Percentiles rank a stretch among this genome's conserved stretches.
Evolutionary conservation across 2,113 vertebrate genomes (phyloP).

Genomic region (Hippocampus mohnikei): DNA sequence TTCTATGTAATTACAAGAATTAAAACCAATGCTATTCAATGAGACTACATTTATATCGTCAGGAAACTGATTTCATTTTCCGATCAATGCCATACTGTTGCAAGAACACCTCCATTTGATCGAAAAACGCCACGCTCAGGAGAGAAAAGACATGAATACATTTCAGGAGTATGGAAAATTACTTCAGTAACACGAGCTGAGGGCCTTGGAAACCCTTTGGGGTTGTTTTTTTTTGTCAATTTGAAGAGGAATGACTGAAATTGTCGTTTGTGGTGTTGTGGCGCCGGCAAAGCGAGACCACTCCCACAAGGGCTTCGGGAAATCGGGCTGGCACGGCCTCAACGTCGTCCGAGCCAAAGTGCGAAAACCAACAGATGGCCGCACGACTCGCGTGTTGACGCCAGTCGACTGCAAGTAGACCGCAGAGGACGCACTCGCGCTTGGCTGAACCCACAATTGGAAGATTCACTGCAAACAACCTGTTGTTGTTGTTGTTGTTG

Average conservation of each 20-base stretch:
- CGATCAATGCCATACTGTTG: too few species aligned
- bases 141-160: too few species aligned
- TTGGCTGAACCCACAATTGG: not conserved
- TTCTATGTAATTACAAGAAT: too few species aligned
- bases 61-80: too few species aligned
- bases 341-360: constrained; percentile 45
- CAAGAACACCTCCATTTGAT: too few species aligned
- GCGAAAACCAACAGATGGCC: constrained; percentile 57
- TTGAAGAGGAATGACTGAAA: not conserved
- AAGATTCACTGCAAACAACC: constrained; percentile 32
- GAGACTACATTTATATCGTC: too few species aligned
- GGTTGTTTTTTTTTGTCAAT: not conserved
- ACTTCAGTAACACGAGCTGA: too few species aligned
- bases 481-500: constrained; percentile 16
- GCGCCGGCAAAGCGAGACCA: constrained; percentile 33
- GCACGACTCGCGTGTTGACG: constrained; percentile 32
- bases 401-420: constrained; percentile 31
- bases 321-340: constrained; percentile 40
- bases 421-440: constrained; percentile 45
- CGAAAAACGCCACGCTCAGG: too few species aligned
- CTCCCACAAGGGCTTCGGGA: constrained; percentile 18
- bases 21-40: too few species aligned
- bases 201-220: too few species aligned
- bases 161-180: too few species aligned
- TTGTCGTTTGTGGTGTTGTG: constrained; percentile 24